Conservation (phyloP, 2,888 invertebrate species). For the Cotesia congregata region DNA sequence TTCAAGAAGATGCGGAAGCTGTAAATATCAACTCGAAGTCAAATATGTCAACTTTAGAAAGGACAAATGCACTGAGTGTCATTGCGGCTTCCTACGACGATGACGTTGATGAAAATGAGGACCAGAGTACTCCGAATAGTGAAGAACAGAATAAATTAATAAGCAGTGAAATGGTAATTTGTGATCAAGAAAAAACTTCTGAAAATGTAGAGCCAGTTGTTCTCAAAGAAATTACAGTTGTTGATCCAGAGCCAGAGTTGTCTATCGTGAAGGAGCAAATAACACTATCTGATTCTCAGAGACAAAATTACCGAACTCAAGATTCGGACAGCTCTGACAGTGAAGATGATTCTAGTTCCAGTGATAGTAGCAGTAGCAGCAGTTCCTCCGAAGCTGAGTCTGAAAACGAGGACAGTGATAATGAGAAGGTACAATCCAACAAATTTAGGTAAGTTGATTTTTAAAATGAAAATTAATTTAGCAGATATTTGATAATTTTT, state of each 20-base stretch:
- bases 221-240: slow-evolving; percentile 25
- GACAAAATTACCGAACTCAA: slow-evolving; percentile 41
- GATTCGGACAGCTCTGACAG: slow-evolving; percentile 46
- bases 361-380: slow-evolving; percentile 43
- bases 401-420: slow-evolving; percentile 35
- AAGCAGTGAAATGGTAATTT: not conserved
- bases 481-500: no score
- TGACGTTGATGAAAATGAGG: slow-evolving; percentile 53
- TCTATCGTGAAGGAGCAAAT: slow-evolving; percentile 33
- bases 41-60: not conserved
- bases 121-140: not conserved
- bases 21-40: not conserved
- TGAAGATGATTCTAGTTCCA: slow-evolving; percentile 53
- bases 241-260: slow-evolving; percentile 5
- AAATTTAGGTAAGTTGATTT: slow-evolving; percentile 33
- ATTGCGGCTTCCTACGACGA: slow-evolving; percentile 59
- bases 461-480: slow-evolving; percentile 4
- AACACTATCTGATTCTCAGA: not conserved
- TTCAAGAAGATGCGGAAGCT: not conserved
- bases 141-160: not conserved
- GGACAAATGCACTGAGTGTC: slow-evolving; percentile 38
- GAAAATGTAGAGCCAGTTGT: slow-evolving; percentile 45
- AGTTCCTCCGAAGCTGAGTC: slow-evolving; percentile 45
- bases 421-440: slow-evolving; percentile 16
- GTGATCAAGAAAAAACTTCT: not conserved